Evolutionary conservation across 1,140 invertebrate genomes (phyloP), one percentile per base, ranked within the genome.

Genomic region (Aphelinus atriplicis): DNA sequence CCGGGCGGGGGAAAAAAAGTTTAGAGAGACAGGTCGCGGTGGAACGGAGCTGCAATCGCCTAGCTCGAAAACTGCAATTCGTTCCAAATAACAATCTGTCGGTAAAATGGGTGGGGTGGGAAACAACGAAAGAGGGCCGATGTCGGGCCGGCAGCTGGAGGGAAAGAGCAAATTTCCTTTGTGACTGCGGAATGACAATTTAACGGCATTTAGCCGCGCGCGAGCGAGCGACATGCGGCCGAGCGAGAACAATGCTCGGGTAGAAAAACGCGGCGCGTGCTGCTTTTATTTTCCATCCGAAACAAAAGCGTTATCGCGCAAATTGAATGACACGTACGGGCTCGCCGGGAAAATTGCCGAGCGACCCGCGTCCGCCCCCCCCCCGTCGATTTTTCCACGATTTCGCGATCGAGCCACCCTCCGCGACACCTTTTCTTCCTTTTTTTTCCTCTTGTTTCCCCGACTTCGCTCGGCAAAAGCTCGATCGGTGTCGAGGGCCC

Each of bases 301-400:
- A 86, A 84, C 84, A 82, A 85, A 84, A 85, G 83, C 82, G 83
- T 86, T 86, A 87, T 87, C 82, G 81, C 77, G 85, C 83, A 87
- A 86, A 86, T 87, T 84, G 84, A 86, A 86, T 86, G 82, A 84
- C 81, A 81, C 77, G 75, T 79, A 26, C 26, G 26, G 26, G 26
- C 26, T 26, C 26, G 26, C 26, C 26, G 26, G 26, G 26, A 26
- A 26, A 26, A 26, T 26, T 26, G 26, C 26, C 0, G 26, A 26
- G 26, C 26, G 26, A 26, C 26, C 26, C 26, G 26, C 26, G 26
- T 26, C 26, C 26, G 26, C 26, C 26, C 26, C 26, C 26, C 26
- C 26, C 26, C 26, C 26, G 26, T 26, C 26, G 26, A 26, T 26
- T 26, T 26, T 26, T 26, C 26, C 26, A 26, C 26, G 26, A 26